Percentiles rank a stretch among this genome's conserved stretches.
Evolutionary conservation across 2,797 vertebrate genomes (phyloP).

Genomic region (Danio jaintianensis): DNA sequence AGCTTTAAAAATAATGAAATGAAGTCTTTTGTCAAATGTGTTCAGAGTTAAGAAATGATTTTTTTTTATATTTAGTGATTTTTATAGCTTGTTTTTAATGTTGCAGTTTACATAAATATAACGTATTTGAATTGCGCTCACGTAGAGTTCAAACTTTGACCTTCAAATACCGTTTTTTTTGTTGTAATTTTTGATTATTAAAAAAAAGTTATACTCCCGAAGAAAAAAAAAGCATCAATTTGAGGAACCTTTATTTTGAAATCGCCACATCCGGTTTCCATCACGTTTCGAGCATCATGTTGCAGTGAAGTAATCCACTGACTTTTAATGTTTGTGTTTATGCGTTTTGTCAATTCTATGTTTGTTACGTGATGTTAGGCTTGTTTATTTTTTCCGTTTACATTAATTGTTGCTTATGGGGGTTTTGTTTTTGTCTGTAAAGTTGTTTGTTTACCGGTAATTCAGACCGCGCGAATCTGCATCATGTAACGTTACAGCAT

Average conservation of each 20-base stretch:
- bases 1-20: not conserved
- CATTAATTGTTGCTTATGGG: too few relatives aligned
- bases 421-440: not conserved
- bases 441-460: not conserved
- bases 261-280: conserved; percentile 1
- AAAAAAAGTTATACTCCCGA: too few relatives aligned
- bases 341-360: not conserved
- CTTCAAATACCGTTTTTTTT: not conserved
- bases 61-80: not conserved
- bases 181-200: too few relatives aligned
- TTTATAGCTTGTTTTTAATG: not conserved
- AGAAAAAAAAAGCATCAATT: too few relatives aligned
- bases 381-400: not conserved
- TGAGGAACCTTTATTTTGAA: conserved; percentile 15
- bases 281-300: not conserved
- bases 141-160: not conserved
- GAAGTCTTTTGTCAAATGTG: not conserved
- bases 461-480: not conserved
- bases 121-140: not conserved
- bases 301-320: not conserved
- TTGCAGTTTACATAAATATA: not conserved
- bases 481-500: not conserved
- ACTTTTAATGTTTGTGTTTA: not conserved
- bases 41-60: not conserved
- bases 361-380: not conserved